A percentile compares a stretch with the other conserved stretches of the same genome.
Conservation (phyloP, 2,113 vertebrate species). For the Grantiella picta region DNA sequence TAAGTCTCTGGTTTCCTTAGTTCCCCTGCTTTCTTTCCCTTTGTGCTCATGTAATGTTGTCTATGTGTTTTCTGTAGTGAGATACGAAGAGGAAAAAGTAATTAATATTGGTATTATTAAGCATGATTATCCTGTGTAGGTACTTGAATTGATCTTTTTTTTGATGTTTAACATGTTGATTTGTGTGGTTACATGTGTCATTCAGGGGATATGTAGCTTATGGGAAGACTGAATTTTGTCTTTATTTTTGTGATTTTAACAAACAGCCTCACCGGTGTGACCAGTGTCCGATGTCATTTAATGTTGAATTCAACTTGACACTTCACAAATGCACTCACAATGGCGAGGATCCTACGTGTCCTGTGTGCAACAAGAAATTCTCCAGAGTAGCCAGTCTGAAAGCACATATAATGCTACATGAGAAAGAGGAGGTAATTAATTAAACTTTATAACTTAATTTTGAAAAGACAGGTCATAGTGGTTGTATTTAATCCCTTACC, state of each 20-base stretch:
- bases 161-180: background rate
- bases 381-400: conserved; percentile 96
- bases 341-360: conserved; percentile 87
- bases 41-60: background rate
- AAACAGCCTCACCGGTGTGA: conserved; percentile 95
- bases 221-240: background rate
- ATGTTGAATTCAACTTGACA: conserved; percentile 95
- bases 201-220: background rate
- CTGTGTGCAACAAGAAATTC: conserved; percentile 93
- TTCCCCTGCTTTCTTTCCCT: background rate
- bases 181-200: background rate
- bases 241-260: conserved; percentile 44
- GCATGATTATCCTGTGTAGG: background rate
- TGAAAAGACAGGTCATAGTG: background rate
- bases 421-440: conserved; percentile 91
- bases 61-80: background rate
- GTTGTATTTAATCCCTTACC: background rate
- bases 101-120: background rate
- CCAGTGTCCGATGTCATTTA: conserved; percentile 93
- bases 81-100: background rate
- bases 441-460: background rate
- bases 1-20: background rate
- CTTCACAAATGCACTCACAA: conserved; percentile 95
- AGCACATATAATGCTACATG: conserved; percentile 95
- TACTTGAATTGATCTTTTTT: background rate